Percentiles rank a stretch among this genome's conserved stretches.
These are phyloP conservation scores for Drosophila yakuba DNA, from an alignment of 1,140 invertebrate species.

Conservation along the genomic window DNA sequence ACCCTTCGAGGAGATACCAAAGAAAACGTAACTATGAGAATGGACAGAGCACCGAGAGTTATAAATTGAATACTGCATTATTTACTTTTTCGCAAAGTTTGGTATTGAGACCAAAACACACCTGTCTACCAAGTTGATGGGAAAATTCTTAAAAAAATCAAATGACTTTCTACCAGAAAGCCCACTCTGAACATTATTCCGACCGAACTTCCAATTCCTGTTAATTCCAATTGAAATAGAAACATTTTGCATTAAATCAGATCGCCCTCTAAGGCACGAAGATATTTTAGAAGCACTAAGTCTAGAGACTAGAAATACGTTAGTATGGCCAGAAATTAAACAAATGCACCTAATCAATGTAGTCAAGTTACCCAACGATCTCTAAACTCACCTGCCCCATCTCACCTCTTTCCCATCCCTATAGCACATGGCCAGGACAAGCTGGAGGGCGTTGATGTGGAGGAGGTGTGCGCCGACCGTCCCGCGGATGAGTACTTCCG, in stretches of 20 bases:
- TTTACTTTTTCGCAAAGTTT: not conserved
- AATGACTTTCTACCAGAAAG: not conserved
- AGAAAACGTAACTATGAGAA: not conserved
- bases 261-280: not conserved
- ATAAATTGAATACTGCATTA: constrained; percentile 1
- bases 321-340: not conserved
- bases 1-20: constrained; percentile 7
- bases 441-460: constrained; percentile 89
- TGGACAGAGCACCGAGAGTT: not conserved
- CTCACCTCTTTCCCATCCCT: not conserved
- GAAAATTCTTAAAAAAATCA: too few species aligned
- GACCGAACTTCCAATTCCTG: not conserved
- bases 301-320: not conserved
- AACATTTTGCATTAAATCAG: not conserved
- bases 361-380: not conserved
- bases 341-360: not conserved
- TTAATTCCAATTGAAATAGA: not conserved
- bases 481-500: constrained; percentile 96
- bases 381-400: not conserved
- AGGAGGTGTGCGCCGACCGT: constrained; percentile 93
- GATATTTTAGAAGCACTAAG: not conserved
- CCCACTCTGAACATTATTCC: not conserved
- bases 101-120: not conserved
- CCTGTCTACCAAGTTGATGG: too few species aligned
- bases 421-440: constrained; percentile 87